Conservation (phyloP, 2,888 invertebrate genomes). For the Plutella xylostella region DNA sequence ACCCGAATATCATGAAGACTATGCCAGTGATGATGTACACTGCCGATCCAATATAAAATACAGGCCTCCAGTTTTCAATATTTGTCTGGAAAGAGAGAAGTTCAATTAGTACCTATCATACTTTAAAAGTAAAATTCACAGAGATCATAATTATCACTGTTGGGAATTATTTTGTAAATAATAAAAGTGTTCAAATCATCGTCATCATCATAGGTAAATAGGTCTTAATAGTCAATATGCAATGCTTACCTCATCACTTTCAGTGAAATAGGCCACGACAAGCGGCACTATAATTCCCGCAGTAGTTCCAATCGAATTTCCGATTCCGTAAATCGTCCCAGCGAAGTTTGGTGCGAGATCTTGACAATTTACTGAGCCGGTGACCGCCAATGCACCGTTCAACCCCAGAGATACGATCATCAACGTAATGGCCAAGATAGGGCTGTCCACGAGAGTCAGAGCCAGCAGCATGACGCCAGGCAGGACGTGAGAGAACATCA, state of each 20-base stretch:
- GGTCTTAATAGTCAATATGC: too few species aligned
- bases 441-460: background rate
- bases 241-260: background rate
- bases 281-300: background rate
- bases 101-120: too few species aligned
- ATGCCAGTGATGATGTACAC: conserved; percentile 71
- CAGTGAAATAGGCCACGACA: conserved; percentile 28
- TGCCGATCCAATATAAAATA: conserved; percentile 72
- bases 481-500: background rate
- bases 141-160: too few species aligned
- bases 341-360: conserved; percentile 4
- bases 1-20: conserved; percentile 73
- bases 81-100: conserved; percentile 60
- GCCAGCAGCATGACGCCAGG: conserved; percentile 7
- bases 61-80: conserved; percentile 71
- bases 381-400: background rate
- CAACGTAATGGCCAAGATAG: background rate
- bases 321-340: conserved; percentile 20
- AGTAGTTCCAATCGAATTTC: conserved; percentile 48
- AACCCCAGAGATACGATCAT: conserved; percentile 1
- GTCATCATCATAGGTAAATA: too few species aligned
- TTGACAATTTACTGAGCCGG: background rate
- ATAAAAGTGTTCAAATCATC: too few species aligned
- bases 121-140: too few species aligned
- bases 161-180: too few species aligned